Conservation (phyloP, 2,888 invertebrate species). For the Acleris sparsana region DNA sequence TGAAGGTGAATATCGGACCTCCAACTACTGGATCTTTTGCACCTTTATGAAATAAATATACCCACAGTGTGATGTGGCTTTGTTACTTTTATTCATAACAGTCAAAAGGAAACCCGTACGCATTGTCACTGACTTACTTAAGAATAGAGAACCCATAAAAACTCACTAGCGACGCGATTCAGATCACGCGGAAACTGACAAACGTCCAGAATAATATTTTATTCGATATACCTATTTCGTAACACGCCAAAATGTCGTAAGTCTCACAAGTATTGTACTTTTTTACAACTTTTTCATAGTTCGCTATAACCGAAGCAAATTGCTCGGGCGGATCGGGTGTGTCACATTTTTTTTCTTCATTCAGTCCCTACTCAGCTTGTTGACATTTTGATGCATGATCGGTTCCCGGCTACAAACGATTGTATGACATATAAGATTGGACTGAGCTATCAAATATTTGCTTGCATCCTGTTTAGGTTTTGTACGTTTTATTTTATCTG, state of each 20-base stretch:
- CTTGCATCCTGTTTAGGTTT: conserved; percentile 31
- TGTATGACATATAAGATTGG: conserved; percentile 40
- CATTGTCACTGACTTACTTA: conserved; percentile 22
- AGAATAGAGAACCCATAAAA: conserved; percentile 32
- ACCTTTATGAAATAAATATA: neutral
- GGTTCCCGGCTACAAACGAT: conserved; percentile 52
- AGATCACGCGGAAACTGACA: conserved; percentile 54
- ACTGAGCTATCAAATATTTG: conserved; percentile 36
- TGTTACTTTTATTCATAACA: conserved; percentile 13
- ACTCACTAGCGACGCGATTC: conserved; percentile 37
- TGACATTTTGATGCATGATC: conserved; percentile 71
- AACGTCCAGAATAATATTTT: conserved; percentile 49
- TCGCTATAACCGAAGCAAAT: conserved; percentile 64
- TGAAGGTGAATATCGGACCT: neutral
- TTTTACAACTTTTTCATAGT: conserved; percentile 35
- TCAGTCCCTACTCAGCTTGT: conserved; percentile 58
- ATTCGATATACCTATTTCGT: conserved; percentile 52
- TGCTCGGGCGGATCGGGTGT: conserved; percentile 58
- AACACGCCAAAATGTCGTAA: conserved; percentile 21
- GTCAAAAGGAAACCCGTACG: conserved; percentile 25
- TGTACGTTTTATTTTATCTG: conserved; percentile 11
- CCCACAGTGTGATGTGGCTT: conserved; percentile 10
- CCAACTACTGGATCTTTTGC: neutral
- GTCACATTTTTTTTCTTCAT: conserved; percentile 53
- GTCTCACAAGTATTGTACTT: conserved; percentile 8